Base-by-base conservation (phyloP, 2,113 vertebrate species). In the Odontophorus gujanensis region DNA sequence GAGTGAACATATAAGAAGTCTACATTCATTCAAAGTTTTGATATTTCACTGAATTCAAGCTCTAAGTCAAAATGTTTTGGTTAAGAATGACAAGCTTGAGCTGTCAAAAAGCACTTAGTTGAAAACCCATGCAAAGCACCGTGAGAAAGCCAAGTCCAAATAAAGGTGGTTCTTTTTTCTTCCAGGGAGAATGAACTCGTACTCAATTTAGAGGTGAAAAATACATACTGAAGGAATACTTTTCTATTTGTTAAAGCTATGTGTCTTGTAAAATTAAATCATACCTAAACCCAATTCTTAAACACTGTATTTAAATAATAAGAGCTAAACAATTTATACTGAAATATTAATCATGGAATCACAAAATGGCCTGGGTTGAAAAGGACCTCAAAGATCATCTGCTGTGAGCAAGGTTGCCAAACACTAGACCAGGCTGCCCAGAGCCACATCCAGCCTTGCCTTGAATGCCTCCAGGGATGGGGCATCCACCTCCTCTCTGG, bases 231-330 rank as follows among this genome's bases (percentile, higher is more conserved):
- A 76, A 76, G 6, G 18, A 85, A 53, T 66, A 87, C 20, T 91
- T 91, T 73, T 81, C 5, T 89, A 85, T 87, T 92, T 85, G 13
- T 11, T 76, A 79, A 61, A 77, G 71, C n/a, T 79, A 26, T 25
- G 50, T 74, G 63, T 77, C 59, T 73, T 76, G 19, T 59, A 71
- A 93, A 85, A 95, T 73, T 95, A 91, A 95, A 59, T 53, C 15
- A 17, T 89, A 76, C 8, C 81, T 87, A 89, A 95, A 89, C 80
- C 67, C 25, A 89, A 7, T 85, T 82, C 50, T 91, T 91, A 87
- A 95, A 94, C 93, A 95, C 89, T 96, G 67, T 72, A 81, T 67
- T 89, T 93, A 2, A 5, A 89, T 34, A 81, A 73, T 58, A 84
- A 85, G 26, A 85, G 80, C 55, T 92, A 87, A 93, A 91, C 45